A percentile compares a stretch with the other conserved stretches of the same genome.
Conservation (phyloP, 2,888 invertebrate species). For the Sesia apiformis region DNA sequence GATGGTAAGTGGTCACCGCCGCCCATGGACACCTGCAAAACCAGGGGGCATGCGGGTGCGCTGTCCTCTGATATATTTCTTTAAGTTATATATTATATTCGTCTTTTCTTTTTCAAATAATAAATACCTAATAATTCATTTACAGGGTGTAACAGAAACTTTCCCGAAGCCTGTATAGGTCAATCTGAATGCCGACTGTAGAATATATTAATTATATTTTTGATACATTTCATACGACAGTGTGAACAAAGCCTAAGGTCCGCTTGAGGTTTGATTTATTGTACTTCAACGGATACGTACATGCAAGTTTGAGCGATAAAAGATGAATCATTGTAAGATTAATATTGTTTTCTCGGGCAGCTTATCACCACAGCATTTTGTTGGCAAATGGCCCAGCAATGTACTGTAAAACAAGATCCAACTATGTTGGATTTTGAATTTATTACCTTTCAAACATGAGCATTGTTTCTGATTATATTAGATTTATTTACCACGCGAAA, state of each 20-base stretch:
- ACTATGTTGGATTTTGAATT: neutral
- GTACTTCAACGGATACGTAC: constrained; percentile 31
- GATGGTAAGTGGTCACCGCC: too few species aligned
- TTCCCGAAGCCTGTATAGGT: too few species aligned
- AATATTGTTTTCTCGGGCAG: constrained; percentile 42
- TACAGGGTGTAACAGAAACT: too few species aligned
- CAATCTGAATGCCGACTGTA: too few species aligned
- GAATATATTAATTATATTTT: too few species aligned
- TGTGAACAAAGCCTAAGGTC: constrained; percentile 4
- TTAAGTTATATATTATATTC: too few species aligned
- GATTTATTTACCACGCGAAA: too few species aligned
- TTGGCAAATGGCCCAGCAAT: constrained; percentile 40
- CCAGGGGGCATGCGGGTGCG: too few species aligned
- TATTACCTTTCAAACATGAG: neutral
- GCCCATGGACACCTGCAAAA: too few species aligned
- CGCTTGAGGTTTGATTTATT: constrained; percentile 42
- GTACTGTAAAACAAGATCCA: constrained; percentile 6
- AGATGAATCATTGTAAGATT: constrained; percentile 54
- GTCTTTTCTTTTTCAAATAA: too few species aligned
- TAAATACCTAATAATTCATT: too few species aligned
- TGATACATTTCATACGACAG: neutral
- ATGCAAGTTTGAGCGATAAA: constrained; percentile 55
- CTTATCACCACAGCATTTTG: constrained; percentile 48
- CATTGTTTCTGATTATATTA: neutral
- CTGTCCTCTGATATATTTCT: too few species aligned